Evolutionary conservation across 2,113 vertebrate genomes (phyloP), one percentile per base, ranked within the genome.

Genomic region (Syngnathus floridae): DNA sequence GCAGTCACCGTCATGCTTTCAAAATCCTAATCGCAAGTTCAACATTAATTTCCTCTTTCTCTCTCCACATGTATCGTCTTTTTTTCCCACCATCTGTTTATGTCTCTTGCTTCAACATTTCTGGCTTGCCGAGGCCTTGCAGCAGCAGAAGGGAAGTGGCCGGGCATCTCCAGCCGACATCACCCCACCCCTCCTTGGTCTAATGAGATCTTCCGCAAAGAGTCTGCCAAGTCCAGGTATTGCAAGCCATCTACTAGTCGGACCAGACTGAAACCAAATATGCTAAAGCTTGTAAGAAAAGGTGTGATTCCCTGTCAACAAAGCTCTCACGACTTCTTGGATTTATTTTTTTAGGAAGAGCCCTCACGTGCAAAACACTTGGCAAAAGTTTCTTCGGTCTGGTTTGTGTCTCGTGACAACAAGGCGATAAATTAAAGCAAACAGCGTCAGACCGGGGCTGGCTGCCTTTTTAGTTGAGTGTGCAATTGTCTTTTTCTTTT

Each of bases 11-110:
- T 73, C 71, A 61, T 69, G 54, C 74, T 38, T 63, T 82, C 52
- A 71, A 45, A 70, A 67, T 66, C 76, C 63, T 70, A 79, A 75
- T 70, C 71, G 41, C 69, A 75, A 74, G 71, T 82, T 80, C 63
- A 81, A 74, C 70, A 76, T 82, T 84, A 63, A 87, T 88, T 84
- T 84, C 82, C 83, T 81, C 74, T 64, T 43, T 63, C 56, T 67
- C 54, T 55, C 11, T 74, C 35, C 37, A 37, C 55, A 12, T 61
- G 49, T 38, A 58, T 51, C 55, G 51, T 59, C 31, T 57, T 5
- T 61, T 37, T 72, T 26, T 60, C 54, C 66, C 49, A 62, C 73
- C 68, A 62, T 62, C 71, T 77, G 60, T 71, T 67, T 79, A 43
- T 55, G 37, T 79, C 45, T 79, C 74, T 71, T 55, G 67, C 71